phyloP scores from a whole-genome alignment of 2,888 invertebrate species.

The Aspidapion aeneum region DNA sequence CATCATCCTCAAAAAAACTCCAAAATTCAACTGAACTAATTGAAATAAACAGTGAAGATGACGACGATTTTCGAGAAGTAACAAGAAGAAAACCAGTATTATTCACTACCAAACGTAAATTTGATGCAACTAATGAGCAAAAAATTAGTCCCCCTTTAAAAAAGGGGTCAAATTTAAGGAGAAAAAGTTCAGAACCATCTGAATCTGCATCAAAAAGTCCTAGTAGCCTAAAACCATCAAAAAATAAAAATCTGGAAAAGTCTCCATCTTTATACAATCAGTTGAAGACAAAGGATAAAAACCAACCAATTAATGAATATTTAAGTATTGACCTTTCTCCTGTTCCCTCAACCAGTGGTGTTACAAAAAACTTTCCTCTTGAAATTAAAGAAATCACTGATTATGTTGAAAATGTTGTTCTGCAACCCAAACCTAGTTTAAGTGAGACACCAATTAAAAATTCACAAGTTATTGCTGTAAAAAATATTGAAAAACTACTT shows the following conservation, averaged over 20 bases:
- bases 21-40: constrained; percentile 10
- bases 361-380: too few relatives aligned
- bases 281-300: too few relatives aligned
- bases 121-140: background rate
- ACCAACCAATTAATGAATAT: too few relatives aligned
- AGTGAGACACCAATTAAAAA: constrained; percentile 10
- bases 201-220: too few relatives aligned
- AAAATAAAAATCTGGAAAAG: too few relatives aligned
- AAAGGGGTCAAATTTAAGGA: background rate
- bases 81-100: background rate
- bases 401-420: background rate
- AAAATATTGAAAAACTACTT: constrained; percentile 28
- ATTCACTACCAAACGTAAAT: constrained; percentile 11
- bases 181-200: too few relatives aligned
- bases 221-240: too few relatives aligned
- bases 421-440: too few relatives aligned
- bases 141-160: constrained; percentile 17
- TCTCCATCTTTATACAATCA: too few relatives aligned
- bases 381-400: constrained; percentile 1
- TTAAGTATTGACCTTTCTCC: background rate
- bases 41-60: constrained; percentile 14
- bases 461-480: constrained; percentile 20
- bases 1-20: too few relatives aligned
- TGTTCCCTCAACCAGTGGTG: constrained; percentile 17
- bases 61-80: constrained; percentile 10